A percentile compares a stretch with the other conserved stretches of the same genome.
These are phyloP conservation scores for Coendou prehensilis DNA, from an alignment of 2,797 vertebrate genomes.

Conservation along the genomic window DNA sequence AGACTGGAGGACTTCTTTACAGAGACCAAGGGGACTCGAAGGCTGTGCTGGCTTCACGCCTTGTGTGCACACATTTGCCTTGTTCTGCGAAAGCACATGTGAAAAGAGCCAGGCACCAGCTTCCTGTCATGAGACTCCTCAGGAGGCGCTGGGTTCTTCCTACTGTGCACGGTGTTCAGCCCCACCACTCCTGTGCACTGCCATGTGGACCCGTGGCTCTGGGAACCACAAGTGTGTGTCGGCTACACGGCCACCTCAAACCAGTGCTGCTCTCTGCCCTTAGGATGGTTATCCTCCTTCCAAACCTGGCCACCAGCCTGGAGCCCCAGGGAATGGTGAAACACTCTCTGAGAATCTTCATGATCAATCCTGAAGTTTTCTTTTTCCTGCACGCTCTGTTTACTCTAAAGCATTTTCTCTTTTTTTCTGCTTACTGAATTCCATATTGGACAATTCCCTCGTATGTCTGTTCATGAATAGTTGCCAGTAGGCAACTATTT, in stretches of 20 bases:
- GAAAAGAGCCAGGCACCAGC: not conserved
- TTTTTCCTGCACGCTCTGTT: not conserved
- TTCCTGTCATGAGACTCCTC: not conserved
- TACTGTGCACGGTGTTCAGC: not conserved
- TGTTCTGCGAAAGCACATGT: not conserved
- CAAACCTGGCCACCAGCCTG: not conserved
- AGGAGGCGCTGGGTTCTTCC: not conserved
- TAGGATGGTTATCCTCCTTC: not conserved
- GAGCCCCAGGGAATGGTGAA: not conserved
- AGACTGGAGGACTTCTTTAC: not conserved
- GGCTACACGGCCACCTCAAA: not conserved
- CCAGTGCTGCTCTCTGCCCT: not conserved
- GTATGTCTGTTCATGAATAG: not conserved
- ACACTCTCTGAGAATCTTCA: not conserved
- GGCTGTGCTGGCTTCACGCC: not conserved
- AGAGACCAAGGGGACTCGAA: not conserved
- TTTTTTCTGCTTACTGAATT: not conserved
- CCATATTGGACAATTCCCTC: not conserved
- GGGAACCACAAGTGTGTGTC: rapidly evolving
- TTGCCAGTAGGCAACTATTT: not conserved
- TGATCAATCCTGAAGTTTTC: not conserved
- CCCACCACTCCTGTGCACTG: rapidly evolving
- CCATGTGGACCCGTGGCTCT: not conserved
- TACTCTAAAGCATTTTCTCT: not conserved
- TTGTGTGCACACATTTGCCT: not conserved